Evolutionary conservation across 2,797 vertebrate genomes (phyloP), one percentile per base, ranked within the genome.

Genomic region (Menidia menidia): DNA sequence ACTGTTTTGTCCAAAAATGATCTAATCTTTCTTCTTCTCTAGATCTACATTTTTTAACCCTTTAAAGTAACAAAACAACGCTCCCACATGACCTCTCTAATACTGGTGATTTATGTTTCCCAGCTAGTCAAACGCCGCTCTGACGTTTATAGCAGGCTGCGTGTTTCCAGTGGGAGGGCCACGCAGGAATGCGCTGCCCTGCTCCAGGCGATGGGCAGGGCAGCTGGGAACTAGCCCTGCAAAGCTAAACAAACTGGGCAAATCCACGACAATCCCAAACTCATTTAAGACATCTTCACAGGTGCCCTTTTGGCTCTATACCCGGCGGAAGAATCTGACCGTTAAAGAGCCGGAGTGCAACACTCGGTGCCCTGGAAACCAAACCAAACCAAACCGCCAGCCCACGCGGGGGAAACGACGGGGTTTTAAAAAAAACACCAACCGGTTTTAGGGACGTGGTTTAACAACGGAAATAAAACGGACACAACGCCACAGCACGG

Each of bases 131-230:
- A 53, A 47, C 10, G 25, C 1, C 42, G 44, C 3, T 11, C 32
- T 62, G 8, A 61, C 42, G 43, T 64, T 60, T 61, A 12, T 10
- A 7, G 6, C 15, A 42, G 42, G 5, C 25, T 11, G 45, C 48
- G 15, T 13, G 42, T 64, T 56, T 48, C 18, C 13, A 11, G 32
- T 63, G 64, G 51, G 62, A 73, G 66, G 64, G 73, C 71, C 75
- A 62, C 19, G 51, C 44, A 80, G 85, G 90, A 91, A 92, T 92
- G 92, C 58, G 68, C 41, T 45, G 43, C 60, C 50, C 54, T 57
- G 85, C 92, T 86, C 0, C 32, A 51, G 87, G 93, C 89, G 71
- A 85, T 89, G 88, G 92, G 92, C 88, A 85, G 83, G 91, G 83
- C 86, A 53, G 71, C 31, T 32, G 43, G 51, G 44, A 6, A 25